Base-by-base conservation (phyloP, 2,888 invertebrate species). In the Merodon equestris region DNA sequence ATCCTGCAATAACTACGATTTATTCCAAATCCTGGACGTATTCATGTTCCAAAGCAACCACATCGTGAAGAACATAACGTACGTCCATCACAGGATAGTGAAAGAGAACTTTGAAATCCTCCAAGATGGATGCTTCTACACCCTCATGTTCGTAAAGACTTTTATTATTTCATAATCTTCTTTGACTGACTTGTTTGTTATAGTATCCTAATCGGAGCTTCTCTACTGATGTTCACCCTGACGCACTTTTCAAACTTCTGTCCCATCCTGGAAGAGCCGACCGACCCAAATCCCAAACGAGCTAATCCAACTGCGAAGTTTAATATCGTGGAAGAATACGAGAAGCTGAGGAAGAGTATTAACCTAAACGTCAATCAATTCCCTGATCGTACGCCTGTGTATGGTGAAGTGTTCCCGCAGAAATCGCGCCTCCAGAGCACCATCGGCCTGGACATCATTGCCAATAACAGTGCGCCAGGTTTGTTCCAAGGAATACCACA, bases 61-160 rank as follows among this genome's bases (percentile, higher is more conserved):
- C 2, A 83, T 86, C 12, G 83, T 86, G 0, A 82, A 82, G 19
- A 85, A 85, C 79, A 83, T 82, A n/a, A 84, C 84, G 1, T 83
- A 84, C 13, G 48, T 84, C 1, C 73, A 82, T n/a, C 83, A 85
- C 45, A 82, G 85, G 9, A 77, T 83, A 15, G 71, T 86, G 0
- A 77, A 63, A 0, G 83, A 84, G 19, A 82, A 67, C n/a, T 86
- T 85, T 64, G 82, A 83, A 19, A 57, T 85, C 38, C 77, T 83
- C 18, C 82, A 85, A 9, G 86, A 86, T 74, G 79, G 81, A 1
- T 83, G 84, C 51, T 85, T 85, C 57, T 85, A 84, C 70, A 82
- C 85, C 36, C 68, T 86, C 44, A 77, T 85, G 86, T 86, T 7
- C 7, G 27, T 2, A 7, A 7, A 27, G 7, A 27, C 7, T 4